Evolutionary conservation across 1,140 invertebrate species (phyloP), one percentile per base, ranked within the genome.

Genomic region (Tetragonula clypearis): DNA sequence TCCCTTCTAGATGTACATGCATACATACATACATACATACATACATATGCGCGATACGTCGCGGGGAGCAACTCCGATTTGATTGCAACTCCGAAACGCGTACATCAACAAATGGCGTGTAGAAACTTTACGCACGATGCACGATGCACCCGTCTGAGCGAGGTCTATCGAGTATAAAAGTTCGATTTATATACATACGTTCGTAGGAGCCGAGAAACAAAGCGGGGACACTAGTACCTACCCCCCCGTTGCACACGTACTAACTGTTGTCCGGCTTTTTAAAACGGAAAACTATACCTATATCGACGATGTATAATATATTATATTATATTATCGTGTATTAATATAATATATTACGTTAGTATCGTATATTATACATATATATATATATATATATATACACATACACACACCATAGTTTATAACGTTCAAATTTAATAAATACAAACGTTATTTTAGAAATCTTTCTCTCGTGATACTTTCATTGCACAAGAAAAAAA

Each of bases 371-470:
- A 62, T 55, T 19, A 73, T 53, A 62, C 62, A 62, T 35, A 35
- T 35, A 35, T 35, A 35, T 35, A 35, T 35, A 35, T 35, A 35
- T 35, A 35, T 35, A 35, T 35, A 35, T 4, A 35, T 4, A 35
- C 30, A 73, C 62, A 81, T 81, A 73, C 62, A 72, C 26, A 74
- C 21, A 68, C 19, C 26, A 75, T 82, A 74, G 58, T 74, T 82
- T 74, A 82, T 75, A 65, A 82, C 56, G 71, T 82, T 82, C 41
- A 41, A 82, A 82, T 82, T 74, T 74, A 82, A 75, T 68, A 68
- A 77, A 82, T 82, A 68, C 73, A 75, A 82, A 68, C 53, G 26
- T 56, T 77, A 78, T 78, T 83, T 82, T 83, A 83, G 74, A 83
- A 68, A 77, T 77, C 15, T 77, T 65, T 14, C 74, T 26, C 6